phyloP scores from a whole-genome alignment of 92 coral and sea anemone genomes.

The Zoanthus sansibaricus region DNA sequence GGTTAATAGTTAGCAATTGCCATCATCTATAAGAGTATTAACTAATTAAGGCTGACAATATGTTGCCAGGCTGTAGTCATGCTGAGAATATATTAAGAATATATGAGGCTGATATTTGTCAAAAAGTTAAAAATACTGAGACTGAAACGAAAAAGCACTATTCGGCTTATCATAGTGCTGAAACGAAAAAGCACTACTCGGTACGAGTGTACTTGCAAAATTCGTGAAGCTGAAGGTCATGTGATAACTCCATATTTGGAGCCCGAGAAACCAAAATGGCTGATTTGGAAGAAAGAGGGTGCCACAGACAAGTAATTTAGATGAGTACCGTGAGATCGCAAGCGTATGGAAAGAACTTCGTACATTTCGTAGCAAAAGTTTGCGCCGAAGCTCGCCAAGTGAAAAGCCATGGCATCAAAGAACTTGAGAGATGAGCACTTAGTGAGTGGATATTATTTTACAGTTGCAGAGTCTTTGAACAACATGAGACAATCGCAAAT shows the following conservation, averaged over 20 bases:
- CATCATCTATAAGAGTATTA: no score
- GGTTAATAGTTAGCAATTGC: no score
- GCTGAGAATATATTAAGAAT: no score
- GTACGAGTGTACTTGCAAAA: no score
- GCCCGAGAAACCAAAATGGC: constrained; percentile 38
- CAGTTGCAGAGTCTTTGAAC: constrained; percentile 40
- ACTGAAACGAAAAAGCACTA: no score
- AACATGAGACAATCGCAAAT: constrained; percentile 39
- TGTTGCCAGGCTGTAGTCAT: no score
- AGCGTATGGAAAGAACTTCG: not conserved
- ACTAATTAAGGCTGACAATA: no score
- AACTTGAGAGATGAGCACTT: constrained; percentile 1
- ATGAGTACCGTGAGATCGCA: not conserved
- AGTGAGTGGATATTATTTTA: constrained; percentile 7
- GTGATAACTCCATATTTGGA: constrained; percentile 42
- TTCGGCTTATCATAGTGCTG: no score
- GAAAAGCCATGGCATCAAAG: constrained; percentile 30
- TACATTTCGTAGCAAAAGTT: not conserved
- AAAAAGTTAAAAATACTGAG: no score
- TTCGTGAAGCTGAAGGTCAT: not conserved
- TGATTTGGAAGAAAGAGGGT: constrained; percentile 25
- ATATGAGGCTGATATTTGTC: no score
- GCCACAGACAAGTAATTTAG: constrained; percentile 16
- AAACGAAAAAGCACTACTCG: no score
- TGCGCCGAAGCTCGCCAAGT: not conserved